Conservation (phyloP, 2,888 invertebrate genomes). For the Drosophila fulvimacula region DNA sequence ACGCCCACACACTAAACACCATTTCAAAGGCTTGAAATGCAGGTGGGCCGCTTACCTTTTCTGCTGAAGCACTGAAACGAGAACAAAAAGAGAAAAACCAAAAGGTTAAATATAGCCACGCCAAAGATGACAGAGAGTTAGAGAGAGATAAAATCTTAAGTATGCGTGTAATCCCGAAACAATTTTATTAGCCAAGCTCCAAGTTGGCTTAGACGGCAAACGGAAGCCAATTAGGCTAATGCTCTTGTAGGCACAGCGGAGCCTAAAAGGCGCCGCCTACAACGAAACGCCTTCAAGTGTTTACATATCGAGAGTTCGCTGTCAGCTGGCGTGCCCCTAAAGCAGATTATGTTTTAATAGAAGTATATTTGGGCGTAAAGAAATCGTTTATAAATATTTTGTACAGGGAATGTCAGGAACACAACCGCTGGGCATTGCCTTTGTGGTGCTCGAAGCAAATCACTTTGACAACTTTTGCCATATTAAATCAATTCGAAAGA, state of each 20-base stretch:
- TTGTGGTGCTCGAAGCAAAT: constrained; percentile 23
- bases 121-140: constrained; percentile 50
- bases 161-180: constrained; percentile 65
- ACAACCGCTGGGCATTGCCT: constrained; percentile 17
- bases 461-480: constrained; percentile 29
- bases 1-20: constrained; percentile 35
- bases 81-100: constrained; percentile 34
- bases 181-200: constrained; percentile 62
- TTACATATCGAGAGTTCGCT: constrained; percentile 13
- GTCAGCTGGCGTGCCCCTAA: constrained; percentile 8
- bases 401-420: not conserved
- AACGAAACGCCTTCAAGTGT: constrained; percentile 18
- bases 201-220: constrained; percentile 2
- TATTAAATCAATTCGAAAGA: constrained; percentile 33
- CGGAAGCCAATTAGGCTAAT: constrained; percentile 72
- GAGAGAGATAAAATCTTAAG: constrained; percentile 61
- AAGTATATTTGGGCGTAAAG: constrained; percentile 38
- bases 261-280: not conserved
- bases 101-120: constrained; percentile 57
- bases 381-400: constrained; percentile 41
- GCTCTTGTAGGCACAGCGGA: constrained; percentile 29
- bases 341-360: constrained; percentile 58
- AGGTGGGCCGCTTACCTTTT: constrained; percentile 63
- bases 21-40: constrained; percentile 45
- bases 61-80: constrained; percentile 51